phyloP scores from a whole-genome alignment of 2,797 vertebrate species.

The Gobio occitaniae region DNA sequence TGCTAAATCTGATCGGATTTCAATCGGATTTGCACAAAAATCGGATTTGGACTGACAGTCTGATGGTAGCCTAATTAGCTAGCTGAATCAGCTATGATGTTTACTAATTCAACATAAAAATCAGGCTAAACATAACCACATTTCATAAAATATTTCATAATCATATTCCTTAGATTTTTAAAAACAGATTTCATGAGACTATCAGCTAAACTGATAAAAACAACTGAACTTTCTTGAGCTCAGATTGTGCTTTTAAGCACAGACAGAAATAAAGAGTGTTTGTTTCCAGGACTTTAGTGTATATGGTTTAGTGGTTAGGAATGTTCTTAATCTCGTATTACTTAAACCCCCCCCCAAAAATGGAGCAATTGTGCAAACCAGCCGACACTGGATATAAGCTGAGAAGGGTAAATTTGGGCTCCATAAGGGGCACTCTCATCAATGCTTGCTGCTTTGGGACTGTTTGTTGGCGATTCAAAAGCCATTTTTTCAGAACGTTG shows the following conservation, averaged over 20 bases:
- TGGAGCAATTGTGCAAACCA: background rate
- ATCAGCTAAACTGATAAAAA: background rate
- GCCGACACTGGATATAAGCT: conserved; percentile 46
- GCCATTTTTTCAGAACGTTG: background rate
- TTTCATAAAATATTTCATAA: background rate
- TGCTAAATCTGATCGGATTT: too few relatives aligned
- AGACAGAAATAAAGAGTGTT: background rate
- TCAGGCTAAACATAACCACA: background rate
- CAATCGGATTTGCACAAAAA: too few relatives aligned
- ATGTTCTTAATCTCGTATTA: conserved; percentile 31
- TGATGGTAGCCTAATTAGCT: background rate
- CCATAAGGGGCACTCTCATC: background rate
- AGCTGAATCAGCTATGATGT: background rate
- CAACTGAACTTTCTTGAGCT: background rate
- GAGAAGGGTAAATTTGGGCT: background rate
- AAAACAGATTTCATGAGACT: background rate
- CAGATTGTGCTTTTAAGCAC: background rate
- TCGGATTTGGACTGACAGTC: too few relatives aligned
- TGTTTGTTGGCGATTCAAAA: background rate
- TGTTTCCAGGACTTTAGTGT: conserved; percentile 12
- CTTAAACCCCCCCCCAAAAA: conserved; percentile 34
- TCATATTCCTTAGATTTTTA: background rate
- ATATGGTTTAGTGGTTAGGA: conserved; percentile 38
- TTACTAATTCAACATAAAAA: background rate
- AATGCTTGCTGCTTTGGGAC: conserved; percentile 1